Base-by-base conservation (phyloP, 2,113 vertebrate genomes). In the Anolis carolinensis region DNA sequence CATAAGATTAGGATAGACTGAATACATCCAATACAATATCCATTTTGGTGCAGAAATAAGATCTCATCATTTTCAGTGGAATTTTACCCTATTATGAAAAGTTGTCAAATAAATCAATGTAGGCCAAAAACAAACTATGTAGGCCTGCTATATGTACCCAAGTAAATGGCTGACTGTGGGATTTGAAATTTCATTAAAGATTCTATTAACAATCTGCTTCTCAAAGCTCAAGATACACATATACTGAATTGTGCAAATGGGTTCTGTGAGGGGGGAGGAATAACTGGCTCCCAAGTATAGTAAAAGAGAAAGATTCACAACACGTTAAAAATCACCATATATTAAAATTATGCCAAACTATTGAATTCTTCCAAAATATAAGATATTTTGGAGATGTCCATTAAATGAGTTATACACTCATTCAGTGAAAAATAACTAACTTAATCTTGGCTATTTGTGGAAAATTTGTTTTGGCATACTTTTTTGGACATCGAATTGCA, bases 401-500 rank as follows among this genome's bases (percentile, higher is more conserved):
- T 85, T 92, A 34, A 83, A 87, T 88, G 84, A 72, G 72, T 90
- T 93, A 50, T 30, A 90, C 86, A 84, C 65, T 92, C 75, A 30
- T 89, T 89, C 79, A 80, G 78, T 84, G 87, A 90, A 93, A 80
- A 85, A 9, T 25, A 83, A 50, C 91, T 85, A 94, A 90, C 74
- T 87, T 92, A 87, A 88, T 90, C 75, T 90, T 95, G 84, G 79
- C 62, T 79, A 55, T 70, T 44, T 90, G 88, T 88, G 87, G 81
- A 87, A 87, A 92, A 90, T 95, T 90, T 89, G 71, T 70, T 93
- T 94, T 96, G 93, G 90, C 91, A 13, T 32, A 52, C 83, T 91
- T 83, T 90, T 85, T 81, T 59, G 55, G n/a, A 3, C 44, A 92
- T 91, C 73, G 81, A 1, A 52, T 83, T 81, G 79, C 85, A 79